Conservation (phyloP, 2,797 vertebrate species). For the Odontamblyopus rebecca region DNA sequence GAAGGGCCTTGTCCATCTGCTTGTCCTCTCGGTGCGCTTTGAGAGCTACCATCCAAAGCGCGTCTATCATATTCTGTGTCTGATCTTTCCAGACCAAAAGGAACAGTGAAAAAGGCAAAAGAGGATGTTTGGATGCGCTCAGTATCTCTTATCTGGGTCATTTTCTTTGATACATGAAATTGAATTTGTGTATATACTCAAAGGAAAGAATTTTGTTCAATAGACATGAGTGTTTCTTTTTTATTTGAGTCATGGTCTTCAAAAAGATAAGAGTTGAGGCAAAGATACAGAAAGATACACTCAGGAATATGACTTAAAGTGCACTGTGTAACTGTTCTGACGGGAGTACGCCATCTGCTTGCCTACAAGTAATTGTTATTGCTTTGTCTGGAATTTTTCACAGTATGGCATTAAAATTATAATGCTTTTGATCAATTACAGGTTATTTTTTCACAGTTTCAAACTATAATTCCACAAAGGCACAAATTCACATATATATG, state of each 20-base stretch:
- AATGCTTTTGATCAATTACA: too few species aligned
- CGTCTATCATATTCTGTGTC: conserved; percentile 43
- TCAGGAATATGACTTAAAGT: background rate
- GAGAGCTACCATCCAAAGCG: conserved; percentile 36
- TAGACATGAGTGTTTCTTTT: conserved; percentile 1
- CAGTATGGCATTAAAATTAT: too few species aligned
- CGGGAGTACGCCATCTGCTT: too few species aligned
- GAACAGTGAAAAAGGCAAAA: conserved; percentile 31
- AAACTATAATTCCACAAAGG: too few species aligned
- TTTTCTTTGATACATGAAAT: conserved; percentile 43
- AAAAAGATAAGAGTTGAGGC: background rate
- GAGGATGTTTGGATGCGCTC: conserved; percentile 37
- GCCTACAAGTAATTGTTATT: too few species aligned
- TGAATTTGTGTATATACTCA: conserved; percentile 30
- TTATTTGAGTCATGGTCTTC: background rate
- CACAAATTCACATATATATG: too few species aligned
- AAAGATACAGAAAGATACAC: background rate
- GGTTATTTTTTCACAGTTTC: too few species aligned
- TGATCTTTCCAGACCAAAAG: conserved; percentile 37
- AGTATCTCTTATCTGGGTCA: conserved; percentile 41
- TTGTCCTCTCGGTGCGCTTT: conserved; percentile 34
- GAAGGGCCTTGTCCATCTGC: conserved; percentile 44
- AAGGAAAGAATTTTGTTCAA: background rate
- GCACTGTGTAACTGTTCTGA: too few species aligned
- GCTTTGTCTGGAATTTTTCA: too few species aligned